These are phyloP conservation scores for Dione juno DNA, from an alignment of 2,888 invertebrate species.

Conservation along the genomic window DNA sequence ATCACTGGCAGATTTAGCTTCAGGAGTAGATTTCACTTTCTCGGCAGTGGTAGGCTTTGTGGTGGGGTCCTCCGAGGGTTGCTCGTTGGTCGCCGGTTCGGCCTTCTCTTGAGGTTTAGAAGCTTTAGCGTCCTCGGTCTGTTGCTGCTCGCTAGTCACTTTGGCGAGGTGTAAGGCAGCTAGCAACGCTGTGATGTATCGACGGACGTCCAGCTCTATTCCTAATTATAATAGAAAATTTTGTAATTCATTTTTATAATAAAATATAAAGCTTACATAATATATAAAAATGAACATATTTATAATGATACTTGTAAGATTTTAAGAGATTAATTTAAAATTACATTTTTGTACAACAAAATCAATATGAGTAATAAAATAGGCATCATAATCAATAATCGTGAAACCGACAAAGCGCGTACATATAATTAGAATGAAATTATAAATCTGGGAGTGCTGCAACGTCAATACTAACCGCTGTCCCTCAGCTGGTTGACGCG, in stretches of 20 bases:
- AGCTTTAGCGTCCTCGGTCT: constrained; percentile 52
- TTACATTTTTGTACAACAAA: too few relatives aligned
- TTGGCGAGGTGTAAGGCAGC: constrained; percentile 75
- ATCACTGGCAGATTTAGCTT: constrained; percentile 66
- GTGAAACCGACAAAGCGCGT: too few relatives aligned
- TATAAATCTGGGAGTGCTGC: too few relatives aligned
- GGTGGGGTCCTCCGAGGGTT: constrained; percentile 57
- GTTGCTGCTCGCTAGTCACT: constrained; percentile 69
- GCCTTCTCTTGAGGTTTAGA: constrained; percentile 39
- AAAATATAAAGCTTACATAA: background rate
- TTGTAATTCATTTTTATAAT: background rate
- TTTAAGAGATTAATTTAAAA: too few relatives aligned
- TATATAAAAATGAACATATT: too few relatives aligned
- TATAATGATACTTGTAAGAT: too few relatives aligned
- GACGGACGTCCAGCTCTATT: constrained; percentile 72
- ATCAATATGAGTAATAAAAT: background rate
- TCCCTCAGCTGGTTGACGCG: constrained; percentile 81
- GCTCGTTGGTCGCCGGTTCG: constrained; percentile 47
- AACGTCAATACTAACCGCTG: constrained; percentile 56
- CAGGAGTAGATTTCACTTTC: constrained; percentile 69
- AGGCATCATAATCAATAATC: background rate
- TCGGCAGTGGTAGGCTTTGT: constrained; percentile 63
- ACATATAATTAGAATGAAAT: too few relatives aligned
- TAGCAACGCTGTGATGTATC: constrained; percentile 72
- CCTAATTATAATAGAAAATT: constrained; percentile 53